Evolutionary conservation across 1,140 invertebrate genomes (phyloP).

Genomic region (Elysia chlorotica): DNA sequence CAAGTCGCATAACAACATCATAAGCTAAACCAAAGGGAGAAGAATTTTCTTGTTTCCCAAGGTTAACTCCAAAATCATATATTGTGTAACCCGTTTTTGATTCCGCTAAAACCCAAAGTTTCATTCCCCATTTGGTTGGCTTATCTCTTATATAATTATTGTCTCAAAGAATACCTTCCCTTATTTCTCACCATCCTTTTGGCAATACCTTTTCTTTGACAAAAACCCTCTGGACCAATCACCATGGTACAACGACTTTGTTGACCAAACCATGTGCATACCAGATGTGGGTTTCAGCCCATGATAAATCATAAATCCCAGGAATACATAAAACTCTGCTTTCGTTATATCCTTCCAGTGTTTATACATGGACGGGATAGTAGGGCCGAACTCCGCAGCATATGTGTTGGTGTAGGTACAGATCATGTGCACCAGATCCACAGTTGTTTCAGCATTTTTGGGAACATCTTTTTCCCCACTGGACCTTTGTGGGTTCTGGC

Average conservation of each 20-base stretch:
- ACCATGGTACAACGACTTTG: background rate
- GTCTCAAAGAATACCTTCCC: conserved; percentile 56
- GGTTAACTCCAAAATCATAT: conserved; percentile 62
- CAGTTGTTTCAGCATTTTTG: background rate
- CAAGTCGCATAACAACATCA: conserved; percentile 5
- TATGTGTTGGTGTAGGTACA: background rate
- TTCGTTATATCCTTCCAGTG: background rate
- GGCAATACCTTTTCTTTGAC: conserved; percentile 27
- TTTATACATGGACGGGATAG: background rate
- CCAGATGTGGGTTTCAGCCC: too few species aligned
- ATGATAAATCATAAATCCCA: background rate
- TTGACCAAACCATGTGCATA: background rate
- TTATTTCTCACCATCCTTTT: conserved; percentile 50
- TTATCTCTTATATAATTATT: conserved; percentile 64
- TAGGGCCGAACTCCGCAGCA: background rate
- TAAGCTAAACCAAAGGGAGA: conserved; percentile 12
- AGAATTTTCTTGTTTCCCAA: conserved; percentile 34
- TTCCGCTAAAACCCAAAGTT: conserved; percentile 51
- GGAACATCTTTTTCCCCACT: too few species aligned
- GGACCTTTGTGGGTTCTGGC: too few species aligned
- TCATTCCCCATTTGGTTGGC: conserved; percentile 64
- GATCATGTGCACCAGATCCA: background rate
- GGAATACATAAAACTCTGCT: background rate
- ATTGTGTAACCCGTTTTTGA: conserved; percentile 55
- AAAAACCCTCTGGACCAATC: background rate